Evolutionary conservation across 2,113 vertebrate genomes (phyloP).

Genomic region (Aplodontia rufa): DNA sequence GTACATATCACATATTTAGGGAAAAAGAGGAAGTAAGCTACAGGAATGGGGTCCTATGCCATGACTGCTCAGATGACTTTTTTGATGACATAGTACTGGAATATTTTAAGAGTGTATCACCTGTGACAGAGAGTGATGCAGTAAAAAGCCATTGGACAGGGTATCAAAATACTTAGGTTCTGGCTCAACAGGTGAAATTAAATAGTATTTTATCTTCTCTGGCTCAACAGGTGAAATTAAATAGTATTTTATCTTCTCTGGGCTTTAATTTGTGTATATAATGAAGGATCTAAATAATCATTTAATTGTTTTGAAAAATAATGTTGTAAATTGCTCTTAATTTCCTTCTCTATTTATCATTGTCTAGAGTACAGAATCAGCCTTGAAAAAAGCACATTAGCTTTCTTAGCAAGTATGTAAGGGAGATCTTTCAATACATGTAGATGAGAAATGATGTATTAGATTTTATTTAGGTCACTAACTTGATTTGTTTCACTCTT

Average conservation of each 20-base stretch:
- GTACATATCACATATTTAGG: background rate
- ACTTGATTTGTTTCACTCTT: constrained; percentile 36
- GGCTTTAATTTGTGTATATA: constrained; percentile 18
- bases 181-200: background rate
- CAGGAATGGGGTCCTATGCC: background rate
- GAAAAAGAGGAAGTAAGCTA: background rate
- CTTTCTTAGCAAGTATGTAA: background rate
- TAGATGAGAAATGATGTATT: background rate
- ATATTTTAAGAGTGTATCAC: background rate
- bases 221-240: background rate
- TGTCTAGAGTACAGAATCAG: background rate
- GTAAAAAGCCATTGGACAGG: background rate
- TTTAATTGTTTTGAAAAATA: background rate
- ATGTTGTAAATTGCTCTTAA: background rate
- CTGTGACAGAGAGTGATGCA: background rate
- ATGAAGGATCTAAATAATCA: background rate
- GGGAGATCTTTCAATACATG: background rate
- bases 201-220: background rate
- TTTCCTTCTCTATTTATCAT: background rate
- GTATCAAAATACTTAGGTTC: background rate
- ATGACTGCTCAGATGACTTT: background rate
- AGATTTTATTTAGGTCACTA: constrained; percentile 1
- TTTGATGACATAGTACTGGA: background rate
- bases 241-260: background rate
- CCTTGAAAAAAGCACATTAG: background rate